These are phyloP conservation scores for Calliopsis andreniformis DNA, from an alignment of 1,140 invertebrate species.

Conservation along the genomic window DNA sequence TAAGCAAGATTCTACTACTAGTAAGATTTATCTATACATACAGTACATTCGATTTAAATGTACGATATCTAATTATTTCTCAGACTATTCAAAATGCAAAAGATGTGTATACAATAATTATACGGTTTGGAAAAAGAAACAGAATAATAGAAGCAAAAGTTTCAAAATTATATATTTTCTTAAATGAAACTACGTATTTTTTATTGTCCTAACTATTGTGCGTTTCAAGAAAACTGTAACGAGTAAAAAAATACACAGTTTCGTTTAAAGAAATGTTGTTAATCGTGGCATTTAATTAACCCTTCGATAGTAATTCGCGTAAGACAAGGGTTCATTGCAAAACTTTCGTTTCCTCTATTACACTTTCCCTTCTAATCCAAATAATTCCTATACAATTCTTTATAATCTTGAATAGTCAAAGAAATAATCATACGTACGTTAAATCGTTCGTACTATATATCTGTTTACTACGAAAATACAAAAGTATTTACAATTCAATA, in stretches of 20 bases:
- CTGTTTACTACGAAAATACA: constrained; percentile 74
- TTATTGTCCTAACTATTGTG: not conserved
- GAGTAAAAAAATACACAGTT: not conserved
- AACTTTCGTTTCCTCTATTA: not conserved
- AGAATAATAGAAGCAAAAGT: not conserved
- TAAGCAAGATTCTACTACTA: constrained; percentile 48
- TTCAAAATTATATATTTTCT: not conserved
- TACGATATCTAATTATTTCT: constrained; percentile 17
- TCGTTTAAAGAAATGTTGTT: not conserved
- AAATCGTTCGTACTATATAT: constrained; percentile 31
- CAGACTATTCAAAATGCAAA: not conserved
- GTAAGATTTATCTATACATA: constrained; percentile 46
- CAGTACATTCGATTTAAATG: constrained; percentile 28
- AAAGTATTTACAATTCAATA: constrained; percentile 80
- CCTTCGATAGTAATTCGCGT: not conserved
- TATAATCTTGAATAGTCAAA: not conserved
- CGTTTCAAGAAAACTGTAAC: not conserved
- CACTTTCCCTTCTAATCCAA: not conserved
- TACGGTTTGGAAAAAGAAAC: not conserved
- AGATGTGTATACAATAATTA: not conserved
- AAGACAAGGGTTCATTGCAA: no score
- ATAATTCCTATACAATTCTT: not conserved
- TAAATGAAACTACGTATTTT: not conserved
- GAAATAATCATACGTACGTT: constrained; percentile 15
- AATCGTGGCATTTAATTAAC: not conserved